Percentiles rank a stretch among this genome's conserved stretches.
Conservation (phyloP, 2,797 vertebrate genomes). For the Lepus oiostolus region DNA sequence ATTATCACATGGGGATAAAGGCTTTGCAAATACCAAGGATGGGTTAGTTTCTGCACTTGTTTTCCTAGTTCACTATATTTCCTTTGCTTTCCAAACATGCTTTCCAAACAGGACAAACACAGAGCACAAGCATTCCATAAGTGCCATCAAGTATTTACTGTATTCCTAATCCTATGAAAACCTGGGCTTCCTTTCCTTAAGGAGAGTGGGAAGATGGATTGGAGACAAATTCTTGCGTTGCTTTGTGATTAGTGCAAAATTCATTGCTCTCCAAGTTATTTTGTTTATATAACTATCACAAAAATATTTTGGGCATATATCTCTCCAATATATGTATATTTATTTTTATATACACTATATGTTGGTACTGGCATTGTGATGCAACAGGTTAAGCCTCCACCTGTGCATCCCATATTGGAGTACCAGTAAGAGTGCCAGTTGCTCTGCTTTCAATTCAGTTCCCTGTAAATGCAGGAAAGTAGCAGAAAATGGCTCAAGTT, state of each 20-base stretch:
- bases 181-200: background rate
- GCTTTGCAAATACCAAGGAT: constrained; percentile 50
- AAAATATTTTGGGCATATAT: background rate
- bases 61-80: background rate
- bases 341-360: background rate
- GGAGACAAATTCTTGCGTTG: background rate
- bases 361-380: background rate
- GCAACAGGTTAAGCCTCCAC: too few relatives aligned
- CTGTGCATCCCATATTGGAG: too few relatives aligned
- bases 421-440: too few relatives aligned
- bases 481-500: too few relatives aligned
- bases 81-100: background rate
- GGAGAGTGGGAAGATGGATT: background rate
- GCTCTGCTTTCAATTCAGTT: too few relatives aligned
- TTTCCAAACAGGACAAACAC: background rate
- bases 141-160: too few relatives aligned
- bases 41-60: background rate
- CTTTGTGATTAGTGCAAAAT: background rate
- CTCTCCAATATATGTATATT: background rate
- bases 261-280: background rate
- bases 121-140: background rate
- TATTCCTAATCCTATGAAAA: background rate
- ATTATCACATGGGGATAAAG: background rate
- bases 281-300: background rate
- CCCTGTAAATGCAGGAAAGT: too few relatives aligned